Evolutionary conservation across 1,140 invertebrate genomes (phyloP), one percentile per base, ranked within the genome.

Genomic region (Drosophila arawakana): DNA sequence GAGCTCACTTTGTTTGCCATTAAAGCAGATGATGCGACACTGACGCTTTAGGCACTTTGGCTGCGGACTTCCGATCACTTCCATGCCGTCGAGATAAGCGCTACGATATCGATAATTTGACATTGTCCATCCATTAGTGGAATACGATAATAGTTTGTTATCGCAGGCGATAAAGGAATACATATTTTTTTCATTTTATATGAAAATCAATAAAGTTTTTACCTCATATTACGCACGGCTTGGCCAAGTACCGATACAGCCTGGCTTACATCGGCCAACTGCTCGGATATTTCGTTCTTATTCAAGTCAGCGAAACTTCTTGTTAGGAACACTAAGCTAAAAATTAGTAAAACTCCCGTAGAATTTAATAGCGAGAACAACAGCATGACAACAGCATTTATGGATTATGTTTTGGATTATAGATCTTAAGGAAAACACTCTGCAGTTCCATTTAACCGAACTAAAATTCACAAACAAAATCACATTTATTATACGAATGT

Each of bases 11-110:
- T 73, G 37, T 1, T 39, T 49, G 0, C 77, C 77, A 41, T 69
- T 77, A 7, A 60, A 60, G 49, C 77, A 80, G 21, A 73, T 69
- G 4, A 73, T 44, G 7, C 70, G 59, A 18, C 77, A 80, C 46
- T 73, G 69, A 11, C 73, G 21, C 11, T 39, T 67, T 9, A 80
- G 35, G 37, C 77, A 80, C 15, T 66, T 77, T 7, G 59, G 47
- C 1, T 37, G 47, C 7, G 41, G 9, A 25, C 47, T 8, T 30
- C n/a, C 25, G 6, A 52, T 21, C 13, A 44, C 11, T 0, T 73
- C 49, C 10, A 41, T 44, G 55, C 63, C 37, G 15, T 13, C 70
- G 7, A 80, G 21, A 49, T 73, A 69, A 44, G 37, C 3, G 30
- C 76, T 79, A 37, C 7, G 25, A 67, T 25, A 35, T 65, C 41